phyloP scores from a whole-genome alignment of 2,888 invertebrate genomes.

The Penaeus monodon region DNA sequence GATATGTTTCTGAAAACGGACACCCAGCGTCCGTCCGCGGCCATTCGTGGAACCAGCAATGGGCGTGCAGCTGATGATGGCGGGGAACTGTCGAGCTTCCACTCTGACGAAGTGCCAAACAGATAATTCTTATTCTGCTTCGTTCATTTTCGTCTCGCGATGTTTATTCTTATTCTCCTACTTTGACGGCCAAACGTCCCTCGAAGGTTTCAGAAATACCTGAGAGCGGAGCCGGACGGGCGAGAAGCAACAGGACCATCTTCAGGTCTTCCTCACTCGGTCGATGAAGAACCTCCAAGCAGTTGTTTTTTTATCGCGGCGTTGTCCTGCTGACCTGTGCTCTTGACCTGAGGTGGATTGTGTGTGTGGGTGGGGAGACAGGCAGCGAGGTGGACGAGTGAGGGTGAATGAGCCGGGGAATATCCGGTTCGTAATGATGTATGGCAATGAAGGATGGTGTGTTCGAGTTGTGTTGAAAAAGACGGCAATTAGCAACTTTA shows the following conservation, averaged over 20 bases:
- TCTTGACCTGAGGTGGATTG: slow-evolving; percentile 77
- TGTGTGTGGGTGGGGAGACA: neutral
- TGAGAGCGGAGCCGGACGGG: slow-evolving; percentile 93
- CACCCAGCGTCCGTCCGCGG: slow-evolving; percentile 95
- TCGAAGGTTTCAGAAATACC: slow-evolving; percentile 27
- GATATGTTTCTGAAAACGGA: slow-evolving; percentile 92
- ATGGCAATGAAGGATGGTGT: no score
- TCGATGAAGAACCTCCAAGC: slow-evolving; percentile 99
- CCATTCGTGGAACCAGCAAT: slow-evolving; percentile 99
- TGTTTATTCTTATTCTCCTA: no score
- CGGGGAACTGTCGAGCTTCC: slow-evolving; percentile 94
- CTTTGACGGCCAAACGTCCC: neutral
- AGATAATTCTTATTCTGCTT: no score
- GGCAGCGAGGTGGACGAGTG: neutral
- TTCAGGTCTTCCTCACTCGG: slow-evolving; percentile 80
- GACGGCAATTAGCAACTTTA: no score
- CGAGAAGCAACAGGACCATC: slow-evolving; percentile 95
- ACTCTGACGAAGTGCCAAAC: slow-evolving; percentile 74
- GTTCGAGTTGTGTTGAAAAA: no score
- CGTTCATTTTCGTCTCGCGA: no score
- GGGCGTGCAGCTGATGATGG: slow-evolving; percentile 92
- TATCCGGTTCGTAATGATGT: no score
- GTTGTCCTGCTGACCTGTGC: slow-evolving; percentile 90
- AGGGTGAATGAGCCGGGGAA: neutral
- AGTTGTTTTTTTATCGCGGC: no score